Evolutionary conservation across 1,140 invertebrate species (phyloP).

Genomic region (Leucophenga varia): DNA sequence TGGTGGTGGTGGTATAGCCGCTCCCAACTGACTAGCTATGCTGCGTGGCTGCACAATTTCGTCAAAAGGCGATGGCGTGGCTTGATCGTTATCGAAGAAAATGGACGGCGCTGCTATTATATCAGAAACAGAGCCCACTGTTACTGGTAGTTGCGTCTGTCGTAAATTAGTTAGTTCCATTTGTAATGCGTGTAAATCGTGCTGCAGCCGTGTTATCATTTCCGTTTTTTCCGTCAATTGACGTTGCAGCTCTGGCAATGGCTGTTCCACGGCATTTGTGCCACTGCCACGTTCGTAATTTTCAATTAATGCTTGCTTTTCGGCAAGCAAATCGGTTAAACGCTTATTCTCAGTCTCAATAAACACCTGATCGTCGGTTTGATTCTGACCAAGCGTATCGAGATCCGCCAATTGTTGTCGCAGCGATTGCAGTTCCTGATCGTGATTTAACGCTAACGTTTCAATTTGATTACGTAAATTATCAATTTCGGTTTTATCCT

Average conservation of each 20-base stretch:
- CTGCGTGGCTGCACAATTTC: conserved; percentile 34
- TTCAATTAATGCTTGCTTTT: conserved; percentile 46
- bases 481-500: conserved; percentile 53
- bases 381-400: conserved; percentile 49
- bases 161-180: no score
- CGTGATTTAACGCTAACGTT: conserved; percentile 41
- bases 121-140: neutral
- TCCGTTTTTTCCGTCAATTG: conserved; percentile 20
- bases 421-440: conserved; percentile 38
- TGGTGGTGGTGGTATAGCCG: neutral
- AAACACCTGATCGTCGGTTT: conserved; percentile 51
- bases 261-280: neutral
- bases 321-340: conserved; percentile 36
- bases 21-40: conserved; percentile 10
- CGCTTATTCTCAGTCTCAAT: conserved; percentile 54
- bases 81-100: conserved; percentile 36
- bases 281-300: conserved; percentile 28
- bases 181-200: conserved; percentile 13
- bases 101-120: conserved; percentile 28
- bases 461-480: conserved; percentile 47
- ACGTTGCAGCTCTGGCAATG: conserved; percentile 31
- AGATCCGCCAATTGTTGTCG: conserved; percentile 47
- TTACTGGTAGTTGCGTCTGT: no score
- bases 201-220: conserved; percentile 3
- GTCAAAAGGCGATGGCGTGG: conserved; percentile 40